A percentile compares a stretch with the other conserved stretches of the same genome.
These are phyloP conservation scores for Laterallus jamaicensis DNA, from an alignment of 2,113 vertebrate genomes.

Conservation along the genomic window DNA sequence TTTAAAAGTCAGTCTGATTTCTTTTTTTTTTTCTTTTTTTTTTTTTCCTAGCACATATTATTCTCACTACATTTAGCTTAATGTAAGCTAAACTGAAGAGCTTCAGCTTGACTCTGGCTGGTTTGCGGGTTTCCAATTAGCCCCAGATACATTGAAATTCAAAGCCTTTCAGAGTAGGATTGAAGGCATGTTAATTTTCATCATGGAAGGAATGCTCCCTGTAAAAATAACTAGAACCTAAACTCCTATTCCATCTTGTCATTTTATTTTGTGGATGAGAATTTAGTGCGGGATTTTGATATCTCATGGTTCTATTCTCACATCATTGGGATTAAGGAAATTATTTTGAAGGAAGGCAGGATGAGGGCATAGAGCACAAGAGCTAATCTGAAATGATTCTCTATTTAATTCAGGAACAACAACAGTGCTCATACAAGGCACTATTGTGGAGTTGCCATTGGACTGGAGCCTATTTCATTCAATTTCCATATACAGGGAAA, in stretches of 20 bases:
- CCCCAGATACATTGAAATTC: neutral
- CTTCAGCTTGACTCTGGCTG: neutral
- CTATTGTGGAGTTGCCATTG: slow-evolving; percentile 40
- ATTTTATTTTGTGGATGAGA: neutral
- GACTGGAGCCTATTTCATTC: slow-evolving; percentile 36
- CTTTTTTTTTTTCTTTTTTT: neutral
- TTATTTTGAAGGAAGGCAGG: neutral
- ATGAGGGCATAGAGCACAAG: neutral
- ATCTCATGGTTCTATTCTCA: neutral
- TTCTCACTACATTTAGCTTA: neutral
- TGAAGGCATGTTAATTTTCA: slow-evolving; percentile 15
- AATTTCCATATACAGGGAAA: slow-evolving; percentile 43
- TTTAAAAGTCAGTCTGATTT: neutral
- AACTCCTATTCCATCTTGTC: neutral
- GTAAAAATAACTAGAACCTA: neutral
- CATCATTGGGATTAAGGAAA: slow-evolving; percentile 11
- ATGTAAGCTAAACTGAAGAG: neutral
- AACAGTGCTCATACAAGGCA: slow-evolving; percentile 32
- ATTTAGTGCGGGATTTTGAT: neutral
- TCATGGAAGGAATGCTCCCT: slow-evolving; percentile 1
- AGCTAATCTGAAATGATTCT: slow-evolving; percentile 46
- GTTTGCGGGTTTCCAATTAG: neutral
- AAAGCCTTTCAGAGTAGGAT: neutral
- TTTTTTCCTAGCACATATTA: neutral
- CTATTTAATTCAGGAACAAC: neutral